Percentiles rank a stretch among this genome's conserved stretches.
Evolutionary conservation across 2,888 invertebrate species (phyloP).

Genomic region (Asteroscopus sphinx): DNA sequence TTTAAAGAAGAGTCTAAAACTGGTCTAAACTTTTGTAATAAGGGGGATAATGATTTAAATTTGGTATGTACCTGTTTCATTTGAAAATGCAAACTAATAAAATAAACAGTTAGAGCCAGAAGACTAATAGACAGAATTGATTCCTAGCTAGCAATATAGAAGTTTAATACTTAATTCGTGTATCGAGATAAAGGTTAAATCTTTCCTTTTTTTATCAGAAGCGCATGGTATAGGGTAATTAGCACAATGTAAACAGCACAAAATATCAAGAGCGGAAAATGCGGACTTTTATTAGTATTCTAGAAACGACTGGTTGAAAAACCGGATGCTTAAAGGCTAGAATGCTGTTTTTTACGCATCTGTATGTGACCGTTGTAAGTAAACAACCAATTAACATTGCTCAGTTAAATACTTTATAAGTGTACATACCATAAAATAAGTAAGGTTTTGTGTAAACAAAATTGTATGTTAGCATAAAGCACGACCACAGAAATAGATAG

Average conservation of each 20-base stretch:
- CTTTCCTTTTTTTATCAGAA: slow-evolving; percentile 3
- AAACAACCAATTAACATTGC: slow-evolving; percentile 48
- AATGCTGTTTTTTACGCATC: slow-evolving; percentile 45
- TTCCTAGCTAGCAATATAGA: neutral
- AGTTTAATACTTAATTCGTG: neutral
- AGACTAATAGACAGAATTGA: neutral
- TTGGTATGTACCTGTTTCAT: too few species aligned
- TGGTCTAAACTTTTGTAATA: too few species aligned
- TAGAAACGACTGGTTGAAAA: slow-evolving; percentile 19
- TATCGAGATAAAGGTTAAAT: neutral
- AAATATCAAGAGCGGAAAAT: slow-evolving; percentile 25
- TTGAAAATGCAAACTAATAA: neutral
- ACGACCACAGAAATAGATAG: neutral
- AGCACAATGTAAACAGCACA: slow-evolving; percentile 10
- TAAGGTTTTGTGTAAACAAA: slow-evolving; percentile 17
- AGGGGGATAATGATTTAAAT: too few species aligned
- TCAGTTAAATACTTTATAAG: slow-evolving; percentile 43
- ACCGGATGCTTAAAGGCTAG: slow-evolving; percentile 34
- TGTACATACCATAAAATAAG: slow-evolving; percentile 36
- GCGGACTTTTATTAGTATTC: slow-evolving; percentile 11
- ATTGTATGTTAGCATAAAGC: slow-evolving; percentile 12
- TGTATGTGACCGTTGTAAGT: slow-evolving; percentile 42
- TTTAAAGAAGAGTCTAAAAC: too few species aligned
- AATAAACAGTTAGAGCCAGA: neutral
- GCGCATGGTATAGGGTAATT: neutral